These are phyloP conservation scores for Epinotia brunnichana DNA, from an alignment of 2,888 invertebrate genomes.

Conservation along the genomic window DNA sequence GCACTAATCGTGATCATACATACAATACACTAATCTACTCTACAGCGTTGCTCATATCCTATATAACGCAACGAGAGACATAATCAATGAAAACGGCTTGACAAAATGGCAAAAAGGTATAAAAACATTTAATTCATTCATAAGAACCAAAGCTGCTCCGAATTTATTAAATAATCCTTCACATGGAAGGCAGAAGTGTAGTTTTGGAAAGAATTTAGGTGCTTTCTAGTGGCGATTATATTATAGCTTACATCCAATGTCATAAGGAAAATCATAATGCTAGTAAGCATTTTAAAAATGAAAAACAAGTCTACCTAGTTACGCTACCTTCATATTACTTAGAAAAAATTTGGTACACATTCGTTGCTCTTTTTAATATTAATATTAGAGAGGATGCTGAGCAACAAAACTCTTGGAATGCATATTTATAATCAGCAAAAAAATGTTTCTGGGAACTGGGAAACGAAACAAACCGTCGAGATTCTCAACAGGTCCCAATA, in stretches of 20 bases:
- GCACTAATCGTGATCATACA: slow-evolving; percentile 71
- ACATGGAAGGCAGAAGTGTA: slow-evolving; percentile 6
- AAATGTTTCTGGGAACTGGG: slow-evolving; percentile 44
- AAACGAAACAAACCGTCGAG: slow-evolving; percentile 61
- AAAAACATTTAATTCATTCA: slow-evolving; percentile 27
- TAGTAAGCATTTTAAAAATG: slow-evolving; percentile 58
- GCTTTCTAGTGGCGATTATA: slow-evolving; percentile 23
- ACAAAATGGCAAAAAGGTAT: slow-evolving; percentile 12
- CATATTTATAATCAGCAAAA: slow-evolving; percentile 54
- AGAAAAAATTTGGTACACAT: slow-evolving; percentile 82
- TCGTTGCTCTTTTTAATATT: slow-evolving; percentile 74
- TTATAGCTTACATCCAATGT: slow-evolving; percentile 19
- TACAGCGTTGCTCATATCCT: slow-evolving; percentile 67
- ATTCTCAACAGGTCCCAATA: slow-evolving; percentile 58
- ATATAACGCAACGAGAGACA: slow-evolving; percentile 57
- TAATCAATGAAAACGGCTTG: slow-evolving; percentile 39
- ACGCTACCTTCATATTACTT: slow-evolving; percentile 69
- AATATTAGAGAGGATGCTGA: slow-evolving; percentile 54
- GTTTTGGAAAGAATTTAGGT: slow-evolving; percentile 18
- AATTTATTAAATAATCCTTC: slow-evolving; percentile 5
- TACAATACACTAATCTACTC: slow-evolving; percentile 67
- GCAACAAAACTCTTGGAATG: slow-evolving; percentile 78
- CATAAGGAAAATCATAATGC: slow-evolving; percentile 50
- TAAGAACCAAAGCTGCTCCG: slow-evolving; percentile 39
- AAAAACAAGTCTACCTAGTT: slow-evolving; percentile 75